Conservation (phyloP, 2,888 invertebrate species). For the Chloromyia formosa region DNA sequence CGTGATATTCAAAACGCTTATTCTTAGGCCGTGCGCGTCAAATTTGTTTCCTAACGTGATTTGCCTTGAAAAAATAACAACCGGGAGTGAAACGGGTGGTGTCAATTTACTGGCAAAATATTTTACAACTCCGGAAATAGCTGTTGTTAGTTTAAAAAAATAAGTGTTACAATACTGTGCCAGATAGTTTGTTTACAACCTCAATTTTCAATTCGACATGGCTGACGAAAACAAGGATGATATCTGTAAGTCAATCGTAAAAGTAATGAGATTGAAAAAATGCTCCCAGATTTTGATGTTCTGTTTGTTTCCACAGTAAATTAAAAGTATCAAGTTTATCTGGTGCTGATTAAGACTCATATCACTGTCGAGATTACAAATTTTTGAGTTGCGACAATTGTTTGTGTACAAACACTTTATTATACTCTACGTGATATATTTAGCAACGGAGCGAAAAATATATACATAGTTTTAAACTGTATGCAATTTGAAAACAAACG, state of each 20-base stretch:
- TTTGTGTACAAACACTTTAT: constrained; percentile 34
- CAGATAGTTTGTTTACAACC: too few relatives aligned
- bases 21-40: background rate
- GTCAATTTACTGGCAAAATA: background rate
- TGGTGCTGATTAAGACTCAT: constrained; percentile 39
- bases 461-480: too few relatives aligned
- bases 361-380: constrained; percentile 42
- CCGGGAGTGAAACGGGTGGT: background rate
- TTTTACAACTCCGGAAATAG: background rate
- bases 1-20: constrained; percentile 15
- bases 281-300: background rate
- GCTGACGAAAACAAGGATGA: constrained; percentile 19
- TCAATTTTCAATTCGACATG: background rate
- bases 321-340: constrained; percentile 34
- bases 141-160: background rate
- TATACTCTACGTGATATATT: background rate
- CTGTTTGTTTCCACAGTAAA: background rate
- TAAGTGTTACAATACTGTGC: too few relatives aligned
- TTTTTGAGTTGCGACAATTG: constrained; percentile 12
- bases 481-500: too few relatives aligned
- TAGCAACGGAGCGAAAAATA: too few relatives aligned
- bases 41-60: background rate
- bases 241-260: constrained; percentile 25
- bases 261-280: background rate
- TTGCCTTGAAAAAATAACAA: background rate